Evolutionary conservation across 2,888 invertebrate genomes (phyloP).

Genomic region (Fragum fragum): DNA sequence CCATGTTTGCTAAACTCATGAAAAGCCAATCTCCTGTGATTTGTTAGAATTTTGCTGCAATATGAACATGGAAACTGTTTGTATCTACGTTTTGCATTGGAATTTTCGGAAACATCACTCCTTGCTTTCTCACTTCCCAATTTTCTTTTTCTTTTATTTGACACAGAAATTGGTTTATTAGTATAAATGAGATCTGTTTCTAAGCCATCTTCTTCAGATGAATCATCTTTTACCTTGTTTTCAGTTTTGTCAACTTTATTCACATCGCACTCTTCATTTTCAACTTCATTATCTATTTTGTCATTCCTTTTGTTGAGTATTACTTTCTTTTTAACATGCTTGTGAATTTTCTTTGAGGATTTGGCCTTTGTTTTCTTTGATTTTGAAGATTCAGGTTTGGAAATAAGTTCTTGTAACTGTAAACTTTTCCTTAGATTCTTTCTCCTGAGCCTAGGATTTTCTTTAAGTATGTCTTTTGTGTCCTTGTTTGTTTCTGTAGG

Average conservation of each 20-base stretch:
- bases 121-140: neutral
- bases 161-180: neutral
- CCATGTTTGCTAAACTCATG: constrained; percentile 66
- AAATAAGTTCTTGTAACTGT: neutral
- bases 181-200: neutral
- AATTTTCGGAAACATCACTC: constrained; percentile 9
- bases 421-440: neutral
- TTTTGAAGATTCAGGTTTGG: neutral
- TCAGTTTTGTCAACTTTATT: neutral
- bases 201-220: neutral
- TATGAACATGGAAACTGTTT: constrained; percentile 54
- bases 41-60: constrained; percentile 57
- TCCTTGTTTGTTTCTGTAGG: neutral
- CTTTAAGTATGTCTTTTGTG: neutral
- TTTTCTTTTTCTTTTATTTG: constrained; percentile 1
- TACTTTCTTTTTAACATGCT: neutral
- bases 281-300: neutral
- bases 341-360: neutral
- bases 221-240: neutral
- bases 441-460: neutral
- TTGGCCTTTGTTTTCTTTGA: neutral
- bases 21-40: constrained; percentile 54
- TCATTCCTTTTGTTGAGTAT: neutral
- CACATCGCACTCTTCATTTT: neutral
- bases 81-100: constrained; percentile 29